Percentiles rank a stretch among this genome's conserved stretches.
These are phyloP conservation scores for Polyergus mexicanus DNA, from an alignment of 1,140 invertebrate species.

Conservation along the genomic window DNA sequence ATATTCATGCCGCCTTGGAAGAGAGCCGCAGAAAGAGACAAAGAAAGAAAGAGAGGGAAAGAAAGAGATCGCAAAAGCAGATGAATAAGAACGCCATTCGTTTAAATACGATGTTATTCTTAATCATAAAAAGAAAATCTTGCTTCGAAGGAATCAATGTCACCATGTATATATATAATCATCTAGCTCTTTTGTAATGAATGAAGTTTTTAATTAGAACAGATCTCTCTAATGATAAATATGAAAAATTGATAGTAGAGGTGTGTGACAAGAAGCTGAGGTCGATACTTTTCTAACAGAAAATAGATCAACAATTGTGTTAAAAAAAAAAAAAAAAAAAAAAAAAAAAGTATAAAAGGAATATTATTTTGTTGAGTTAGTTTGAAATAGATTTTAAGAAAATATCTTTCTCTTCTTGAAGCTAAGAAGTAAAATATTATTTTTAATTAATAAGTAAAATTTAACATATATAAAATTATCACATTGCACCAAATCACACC, in stretches of 20 bases:
- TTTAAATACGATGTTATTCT: conserved; percentile 35
- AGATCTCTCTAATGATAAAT: not conserved
- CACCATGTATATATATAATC: not conserved
- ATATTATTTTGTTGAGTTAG: conserved; percentile 25
- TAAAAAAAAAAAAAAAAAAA: not conserved
- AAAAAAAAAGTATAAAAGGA: not conserved
- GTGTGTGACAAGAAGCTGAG: not conserved
- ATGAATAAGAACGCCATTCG: conserved; percentile 46
- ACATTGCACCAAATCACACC: too few species aligned
- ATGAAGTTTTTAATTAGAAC: not conserved
- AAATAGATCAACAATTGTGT: not conserved
- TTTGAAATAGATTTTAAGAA: not conserved
- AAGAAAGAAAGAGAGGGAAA: conserved; percentile 4
- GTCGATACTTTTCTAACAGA: not conserved
- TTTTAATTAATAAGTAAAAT: conserved; percentile 32
- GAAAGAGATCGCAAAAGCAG: conserved; percentile 9
- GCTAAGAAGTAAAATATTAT: conserved; percentile 13
- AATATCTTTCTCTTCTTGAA: not conserved
- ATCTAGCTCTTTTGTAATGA: not conserved
- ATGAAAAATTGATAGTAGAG: not conserved
- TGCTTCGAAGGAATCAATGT: not conserved
- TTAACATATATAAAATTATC: not conserved
- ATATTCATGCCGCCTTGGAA: conserved; percentile 58
- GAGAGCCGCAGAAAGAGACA: conserved; percentile 40
- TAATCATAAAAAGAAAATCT: conserved; percentile 30